Percentiles rank a stretch among this genome's conserved stretches.
Evolutionary conservation across 2,888 invertebrate genomes (phyloP).

Genomic region (Mycalesis mineus): DNA sequence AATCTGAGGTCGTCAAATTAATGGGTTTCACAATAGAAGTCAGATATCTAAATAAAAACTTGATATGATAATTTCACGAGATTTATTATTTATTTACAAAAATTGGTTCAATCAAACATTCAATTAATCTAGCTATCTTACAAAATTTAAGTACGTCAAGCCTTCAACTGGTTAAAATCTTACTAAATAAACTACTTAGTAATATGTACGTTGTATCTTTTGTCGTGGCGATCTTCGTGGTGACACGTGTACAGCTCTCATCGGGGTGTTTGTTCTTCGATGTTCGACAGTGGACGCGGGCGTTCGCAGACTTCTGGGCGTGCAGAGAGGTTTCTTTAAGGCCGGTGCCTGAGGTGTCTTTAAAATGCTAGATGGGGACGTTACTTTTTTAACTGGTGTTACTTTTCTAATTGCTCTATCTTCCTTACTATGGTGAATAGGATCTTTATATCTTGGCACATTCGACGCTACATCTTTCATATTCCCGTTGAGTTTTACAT

Average conservation of each 20-base stretch:
- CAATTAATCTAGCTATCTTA: slow-evolving; percentile 14
- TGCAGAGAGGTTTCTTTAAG: slow-evolving; percentile 78
- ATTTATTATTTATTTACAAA: slow-evolving; percentile 24
- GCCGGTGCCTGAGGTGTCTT: slow-evolving; percentile 71
- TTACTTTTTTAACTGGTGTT: slow-evolving; percentile 54
- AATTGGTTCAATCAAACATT: slow-evolving; percentile 21
- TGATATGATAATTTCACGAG: neutral
- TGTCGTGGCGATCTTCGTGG: slow-evolving; percentile 67
- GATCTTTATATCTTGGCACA: slow-evolving; percentile 5
- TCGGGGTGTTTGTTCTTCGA: slow-evolving; percentile 78
- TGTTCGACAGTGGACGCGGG: slow-evolving; percentile 56
- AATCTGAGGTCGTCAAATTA: too few relatives aligned
- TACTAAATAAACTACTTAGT: neutral
- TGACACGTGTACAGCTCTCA: slow-evolving; percentile 71
- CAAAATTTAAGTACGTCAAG: slow-evolving; percentile 22
- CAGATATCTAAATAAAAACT: too few relatives aligned
- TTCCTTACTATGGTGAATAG: slow-evolving; percentile 38
- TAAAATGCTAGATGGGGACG: slow-evolving; percentile 49
- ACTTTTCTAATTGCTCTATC: slow-evolving; percentile 50
- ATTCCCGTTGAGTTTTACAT: slow-evolving; percentile 1
- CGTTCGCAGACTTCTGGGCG: slow-evolving; percentile 75
- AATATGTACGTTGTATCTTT: slow-evolving; percentile 39
- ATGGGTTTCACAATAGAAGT: too few relatives aligned
- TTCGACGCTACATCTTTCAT: slow-evolving; percentile 1
- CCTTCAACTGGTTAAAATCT: slow-evolving; percentile 1